Evolutionary conservation across 2,113 vertebrate species (phyloP).

Genomic region (Murina feae): DNA sequence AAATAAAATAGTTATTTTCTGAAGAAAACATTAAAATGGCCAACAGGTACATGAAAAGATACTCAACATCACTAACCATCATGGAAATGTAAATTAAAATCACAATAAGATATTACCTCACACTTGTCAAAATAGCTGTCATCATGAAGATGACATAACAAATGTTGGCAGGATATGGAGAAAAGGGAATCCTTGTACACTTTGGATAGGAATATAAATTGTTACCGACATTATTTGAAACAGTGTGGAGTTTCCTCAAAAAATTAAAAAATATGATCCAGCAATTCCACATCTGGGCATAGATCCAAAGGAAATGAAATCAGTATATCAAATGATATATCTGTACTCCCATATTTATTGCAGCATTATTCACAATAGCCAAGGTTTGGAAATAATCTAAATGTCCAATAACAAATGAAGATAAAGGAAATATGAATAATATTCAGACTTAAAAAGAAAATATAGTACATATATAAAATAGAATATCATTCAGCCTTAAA

Average conservation of each 20-base stretch:
- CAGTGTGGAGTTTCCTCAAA: not conserved
- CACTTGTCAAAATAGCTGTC: not conserved
- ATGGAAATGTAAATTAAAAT: not conserved
- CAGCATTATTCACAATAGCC: not conserved
- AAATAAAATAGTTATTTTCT: not conserved
- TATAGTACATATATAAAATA: not conserved
- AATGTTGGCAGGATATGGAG: not conserved
- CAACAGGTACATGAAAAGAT: not conserved
- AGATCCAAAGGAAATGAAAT: not conserved
- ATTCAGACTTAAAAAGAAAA: not conserved
- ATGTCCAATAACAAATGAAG: not conserved
- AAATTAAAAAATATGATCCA: not conserved
- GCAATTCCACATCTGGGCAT: not conserved
- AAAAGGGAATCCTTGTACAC: not conserved
- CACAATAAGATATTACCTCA: not conserved
- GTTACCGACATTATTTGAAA: not conserved
- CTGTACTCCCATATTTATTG: not conserved
- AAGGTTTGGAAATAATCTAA: not conserved
- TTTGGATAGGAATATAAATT: not conserved
- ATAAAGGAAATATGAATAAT: not conserved
- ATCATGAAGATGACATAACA: not conserved
- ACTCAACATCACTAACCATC: not conserved
- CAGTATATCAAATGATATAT: not conserved
- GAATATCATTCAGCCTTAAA: not conserved
- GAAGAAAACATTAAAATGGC: not conserved